A percentile compares a stretch with the other conserved stretches of the same genome.
phyloP scores from a whole-genome alignment of 2,888 invertebrate species.

The Dryomyza anilis region DNA sequence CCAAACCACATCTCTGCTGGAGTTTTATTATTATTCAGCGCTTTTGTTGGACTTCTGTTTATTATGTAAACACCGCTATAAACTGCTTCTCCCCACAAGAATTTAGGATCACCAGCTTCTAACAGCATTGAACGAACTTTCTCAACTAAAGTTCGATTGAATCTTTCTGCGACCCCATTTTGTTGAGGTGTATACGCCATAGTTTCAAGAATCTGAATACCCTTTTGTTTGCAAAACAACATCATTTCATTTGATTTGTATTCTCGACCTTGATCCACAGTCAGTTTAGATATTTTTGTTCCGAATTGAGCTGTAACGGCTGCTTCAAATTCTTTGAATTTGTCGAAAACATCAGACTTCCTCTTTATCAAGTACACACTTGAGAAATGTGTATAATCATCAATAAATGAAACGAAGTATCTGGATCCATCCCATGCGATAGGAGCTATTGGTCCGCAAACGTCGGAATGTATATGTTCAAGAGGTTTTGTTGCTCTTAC shows the following conservation, averaged over 20 bases:
- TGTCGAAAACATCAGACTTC: background rate
- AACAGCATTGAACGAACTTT: constrained; percentile 25
- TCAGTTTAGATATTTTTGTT: constrained; percentile 22
- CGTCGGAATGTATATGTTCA: too few species aligned
- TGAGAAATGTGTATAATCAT: background rate
- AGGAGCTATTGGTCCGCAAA: too few species aligned
- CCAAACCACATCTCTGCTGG: constrained; percentile 52
- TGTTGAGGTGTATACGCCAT: constrained; percentile 30
- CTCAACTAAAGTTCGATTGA: too few species aligned
- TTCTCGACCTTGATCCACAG: constrained; percentile 38
- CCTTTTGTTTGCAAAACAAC: constrained; percentile 36
- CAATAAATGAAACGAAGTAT: background rate
- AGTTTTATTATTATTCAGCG: constrained; percentile 37
- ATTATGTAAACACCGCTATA: constrained; percentile 15
- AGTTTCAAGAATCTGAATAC: constrained; percentile 37
- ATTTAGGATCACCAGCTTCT: constrained; percentile 20
- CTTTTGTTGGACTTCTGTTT: constrained; percentile 19
- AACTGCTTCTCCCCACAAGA: constrained; percentile 23
- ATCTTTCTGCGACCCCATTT: constrained; percentile 30
- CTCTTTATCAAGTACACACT: background rate
- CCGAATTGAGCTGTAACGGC: too few species aligned
- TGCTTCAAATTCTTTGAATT: too few species aligned
- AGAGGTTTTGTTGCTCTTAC: background rate
- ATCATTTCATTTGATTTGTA: constrained; percentile 37
- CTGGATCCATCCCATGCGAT: background rate